Conservation (phyloP, 2,113 vertebrate species). For the Bubo blakistoni region DNA sequence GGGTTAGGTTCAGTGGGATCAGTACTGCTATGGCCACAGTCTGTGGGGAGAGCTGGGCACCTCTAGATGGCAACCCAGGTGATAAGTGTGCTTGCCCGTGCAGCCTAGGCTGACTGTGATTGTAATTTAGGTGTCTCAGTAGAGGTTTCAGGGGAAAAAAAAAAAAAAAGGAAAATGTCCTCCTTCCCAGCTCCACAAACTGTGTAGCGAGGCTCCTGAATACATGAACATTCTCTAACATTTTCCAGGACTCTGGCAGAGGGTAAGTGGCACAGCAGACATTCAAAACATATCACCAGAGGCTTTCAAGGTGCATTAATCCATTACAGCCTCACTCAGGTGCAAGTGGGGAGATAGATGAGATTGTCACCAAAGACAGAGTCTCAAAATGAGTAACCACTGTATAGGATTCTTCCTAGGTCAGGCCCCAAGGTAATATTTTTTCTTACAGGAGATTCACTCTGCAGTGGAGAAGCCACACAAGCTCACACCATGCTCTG, state of each 20-base stretch:
- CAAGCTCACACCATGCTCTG: not conserved
- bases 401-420: not conserved
- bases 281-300: not conserved
- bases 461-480: not conserved
- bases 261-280: not conserved
- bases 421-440: not conserved
- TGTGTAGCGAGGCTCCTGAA: not conserved
- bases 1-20: not conserved
- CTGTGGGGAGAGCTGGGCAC: not conserved
- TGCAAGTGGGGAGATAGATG: not conserved
- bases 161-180: not conserved
- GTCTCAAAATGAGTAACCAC: not conserved
- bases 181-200: not conserved
- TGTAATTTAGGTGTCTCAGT: not conserved
- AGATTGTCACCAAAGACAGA: not conserved
- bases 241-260: not conserved
- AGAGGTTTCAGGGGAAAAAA: not conserved
- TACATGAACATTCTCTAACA: not conserved
- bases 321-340: not conserved
- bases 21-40: not conserved
- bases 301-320: not conserved
- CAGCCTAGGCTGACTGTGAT: not conserved
- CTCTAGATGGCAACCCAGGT: not conserved
- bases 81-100: not conserved
- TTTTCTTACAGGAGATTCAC: not conserved